Evolutionary conservation across 2,797 vertebrate genomes (phyloP).

Genomic region (Scolopax bukidnonensis): DNA sequence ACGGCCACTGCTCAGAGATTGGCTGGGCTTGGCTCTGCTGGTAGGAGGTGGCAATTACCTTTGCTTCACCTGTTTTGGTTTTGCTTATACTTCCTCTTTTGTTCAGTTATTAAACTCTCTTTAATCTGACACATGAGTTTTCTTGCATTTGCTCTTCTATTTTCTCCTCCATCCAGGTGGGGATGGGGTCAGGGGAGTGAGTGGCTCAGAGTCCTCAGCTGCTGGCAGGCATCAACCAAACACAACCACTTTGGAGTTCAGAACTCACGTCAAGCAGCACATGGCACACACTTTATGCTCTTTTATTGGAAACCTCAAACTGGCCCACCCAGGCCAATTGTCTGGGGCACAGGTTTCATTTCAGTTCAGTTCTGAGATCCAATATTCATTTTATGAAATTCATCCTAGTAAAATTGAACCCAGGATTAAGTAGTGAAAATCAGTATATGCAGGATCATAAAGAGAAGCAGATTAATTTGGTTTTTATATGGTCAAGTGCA

Average conservation of each 20-base stretch:
- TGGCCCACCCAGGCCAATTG: rapidly evolving
- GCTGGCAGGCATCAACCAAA: background rate
- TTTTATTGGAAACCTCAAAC: background rate
- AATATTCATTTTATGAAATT: background rate
- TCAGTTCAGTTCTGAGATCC: background rate
- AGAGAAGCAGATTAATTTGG: background rate
- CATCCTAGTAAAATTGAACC: background rate
- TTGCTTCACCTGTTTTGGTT: background rate
- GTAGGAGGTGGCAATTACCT: background rate
- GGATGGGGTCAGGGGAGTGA: background rate
- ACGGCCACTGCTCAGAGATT: background rate
- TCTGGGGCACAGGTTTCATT: background rate
- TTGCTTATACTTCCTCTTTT: background rate
- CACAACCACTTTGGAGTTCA: background rate
- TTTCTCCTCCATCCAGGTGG: too few species aligned
- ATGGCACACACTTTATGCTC: background rate
- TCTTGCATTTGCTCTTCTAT: background rate
- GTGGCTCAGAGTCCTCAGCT: background rate
- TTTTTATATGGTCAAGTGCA: background rate
- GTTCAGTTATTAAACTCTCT: background rate
- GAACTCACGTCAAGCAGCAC: background rate
- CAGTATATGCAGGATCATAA: background rate
- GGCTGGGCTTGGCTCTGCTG: background rate
- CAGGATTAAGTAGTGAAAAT: background rate
- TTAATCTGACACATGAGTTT: rapidly evolving